Evolutionary conservation across 1,140 invertebrate species (phyloP), one percentile per base, ranked within the genome.

Genomic region (Oscheius sp.): DNA sequence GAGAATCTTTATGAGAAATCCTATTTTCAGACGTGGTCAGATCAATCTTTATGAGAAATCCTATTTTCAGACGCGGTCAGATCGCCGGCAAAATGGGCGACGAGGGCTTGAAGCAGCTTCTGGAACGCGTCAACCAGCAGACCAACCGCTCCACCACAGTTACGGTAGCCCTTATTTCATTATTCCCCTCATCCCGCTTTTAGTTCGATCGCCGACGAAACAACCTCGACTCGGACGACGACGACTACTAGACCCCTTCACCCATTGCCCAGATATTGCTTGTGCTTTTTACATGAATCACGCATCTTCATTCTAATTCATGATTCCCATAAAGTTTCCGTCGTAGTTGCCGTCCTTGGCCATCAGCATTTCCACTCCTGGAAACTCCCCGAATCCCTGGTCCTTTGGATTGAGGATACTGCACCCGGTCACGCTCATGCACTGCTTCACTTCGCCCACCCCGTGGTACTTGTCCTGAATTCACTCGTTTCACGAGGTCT

Each of bases 1-100:
- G 13, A 65, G 3, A 13, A 62, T 62, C 20, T 20, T 13, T 20
- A 13, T 13, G n/a, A 45, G n/a, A n/a, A n/a, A n/a, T n/a, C n/a
- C 42, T 18, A 45, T 35, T 67, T 73, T n/a, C 63, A 73, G 71
- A 83, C 89, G 89, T 80, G 93, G 93, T 29, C 92, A 93, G 86
- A 86, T 95, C 64, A 13, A 62, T 62, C 20, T 20, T 13, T 20
- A 13, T 13, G n/a, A 45, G n/a, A n/a, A n/a, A n/a, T n/a, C n/a
- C 42, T 18, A 45, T 35, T 67, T 73, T n/a, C 63, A 73, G 71
- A 83, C 89, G 89, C 80, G 93, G 93, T 29, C 92, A 93, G 86
- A 86, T 95, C 64, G 84, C 87, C 52, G 89, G 89, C 28, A 92
- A 90, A 75, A 65, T 79, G 64, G 49, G 55, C 20, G 78, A 79